Percentiles rank a stretch among this genome's conserved stretches.
Conservation (phyloP, 1,140 invertebrate genomes). For the Drosophila tropicalis region DNA sequence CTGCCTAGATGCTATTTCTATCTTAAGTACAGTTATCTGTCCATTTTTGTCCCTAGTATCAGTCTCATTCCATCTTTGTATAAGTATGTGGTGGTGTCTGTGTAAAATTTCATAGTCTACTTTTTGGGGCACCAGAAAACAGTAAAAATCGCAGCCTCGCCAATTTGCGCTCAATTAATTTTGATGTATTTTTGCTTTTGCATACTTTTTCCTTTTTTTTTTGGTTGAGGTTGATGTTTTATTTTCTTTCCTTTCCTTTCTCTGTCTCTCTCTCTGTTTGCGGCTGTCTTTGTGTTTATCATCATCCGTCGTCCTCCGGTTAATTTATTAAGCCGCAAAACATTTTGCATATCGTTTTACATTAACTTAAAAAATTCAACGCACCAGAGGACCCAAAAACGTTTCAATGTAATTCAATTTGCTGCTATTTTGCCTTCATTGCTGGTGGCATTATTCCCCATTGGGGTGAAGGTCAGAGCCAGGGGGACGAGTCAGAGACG, state of each 20-base stretch:
- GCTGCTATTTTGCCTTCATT: slow-evolving; percentile 20
- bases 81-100: slow-evolving; percentile 30
- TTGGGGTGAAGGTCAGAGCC: neutral
- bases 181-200: slow-evolving; percentile 46
- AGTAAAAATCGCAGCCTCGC: slow-evolving; percentile 60
- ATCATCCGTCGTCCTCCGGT: slow-evolving; percentile 36
- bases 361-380: slow-evolving; percentile 36
- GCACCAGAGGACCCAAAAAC: slow-evolving; percentile 17
- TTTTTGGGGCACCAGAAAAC: slow-evolving; percentile 29
- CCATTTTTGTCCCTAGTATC: neutral
- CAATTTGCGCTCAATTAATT: slow-evolving; percentile 81
- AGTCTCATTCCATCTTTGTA: neutral
- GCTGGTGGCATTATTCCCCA: slow-evolving; percentile 8
- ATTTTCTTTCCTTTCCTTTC: slow-evolving; percentile 24
- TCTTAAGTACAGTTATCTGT: slow-evolving; percentile 38
- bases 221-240: neutral
- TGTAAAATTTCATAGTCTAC: slow-evolving; percentile 57
- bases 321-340: slow-evolving; percentile 66
- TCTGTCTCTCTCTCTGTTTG: slow-evolving; percentile 30
- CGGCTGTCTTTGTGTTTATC: slow-evolving; percentile 56
- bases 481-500: neutral
- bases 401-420: slow-evolving; percentile 58
- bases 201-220: neutral
- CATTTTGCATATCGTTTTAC: slow-evolving; percentile 55
- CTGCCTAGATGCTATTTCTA: slow-evolving; percentile 34